Conservation (phyloP, 2,888 invertebrate genomes). For the Cancer borealis region DNA sequence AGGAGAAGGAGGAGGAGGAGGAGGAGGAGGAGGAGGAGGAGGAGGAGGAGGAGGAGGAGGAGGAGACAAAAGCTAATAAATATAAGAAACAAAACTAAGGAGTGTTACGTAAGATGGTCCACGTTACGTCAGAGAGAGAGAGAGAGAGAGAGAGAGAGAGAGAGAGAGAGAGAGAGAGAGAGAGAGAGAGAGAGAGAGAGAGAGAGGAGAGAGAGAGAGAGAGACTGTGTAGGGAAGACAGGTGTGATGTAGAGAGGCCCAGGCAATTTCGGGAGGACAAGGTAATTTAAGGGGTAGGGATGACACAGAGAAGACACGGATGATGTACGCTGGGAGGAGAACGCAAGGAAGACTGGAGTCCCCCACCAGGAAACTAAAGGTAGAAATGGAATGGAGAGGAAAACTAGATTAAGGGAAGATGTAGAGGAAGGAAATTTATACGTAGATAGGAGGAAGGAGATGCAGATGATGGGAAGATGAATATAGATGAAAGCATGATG, state of each 20-base stretch:
- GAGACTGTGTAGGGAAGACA: constrained; percentile 13
- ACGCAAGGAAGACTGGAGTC: not conserved
- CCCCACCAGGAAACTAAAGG: too few species aligned
- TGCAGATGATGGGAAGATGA: not conserved
- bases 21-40: constrained; percentile 21
- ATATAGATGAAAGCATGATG: too few species aligned
- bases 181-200: constrained; percentile 30
- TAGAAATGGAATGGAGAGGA: not conserved
- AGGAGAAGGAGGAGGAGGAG: not conserved
- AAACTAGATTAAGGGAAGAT: not conserved
- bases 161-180: constrained; percentile 9
- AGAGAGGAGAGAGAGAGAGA: not conserved
- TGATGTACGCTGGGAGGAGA: not conserved
- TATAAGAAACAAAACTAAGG: not conserved
- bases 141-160: too few species aligned
- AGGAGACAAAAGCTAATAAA: not conserved
- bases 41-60: constrained; percentile 8
- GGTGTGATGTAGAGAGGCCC: constrained; percentile 32
- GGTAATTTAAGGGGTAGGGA: constrained; percentile 18
- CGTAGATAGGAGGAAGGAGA: not conserved
- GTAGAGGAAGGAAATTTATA: too few species aligned
- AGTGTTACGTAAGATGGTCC: constrained; percentile 4
- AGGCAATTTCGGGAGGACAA: constrained; percentile 13
- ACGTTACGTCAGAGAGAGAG: not conserved
- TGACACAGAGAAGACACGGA: not conserved